These are phyloP conservation scores for Papilio machaon DNA, from an alignment of 1,140 invertebrate genomes.

Conservation along the genomic window DNA sequence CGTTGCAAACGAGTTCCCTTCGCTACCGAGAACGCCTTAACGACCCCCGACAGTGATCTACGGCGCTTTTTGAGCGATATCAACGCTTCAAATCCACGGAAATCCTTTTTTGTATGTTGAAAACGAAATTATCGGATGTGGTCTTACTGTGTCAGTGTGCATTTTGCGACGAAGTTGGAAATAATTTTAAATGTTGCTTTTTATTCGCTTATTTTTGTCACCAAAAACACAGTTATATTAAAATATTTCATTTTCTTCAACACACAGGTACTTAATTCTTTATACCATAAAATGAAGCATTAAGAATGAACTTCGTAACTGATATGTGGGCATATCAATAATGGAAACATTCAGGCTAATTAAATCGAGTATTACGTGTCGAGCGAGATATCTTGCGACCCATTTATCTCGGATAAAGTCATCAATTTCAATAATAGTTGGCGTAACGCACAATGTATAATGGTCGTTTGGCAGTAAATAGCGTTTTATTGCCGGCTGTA, in stretches of 20 bases:
- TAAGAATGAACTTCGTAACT: conserved; percentile 44
- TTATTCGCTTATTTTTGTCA: not conserved
- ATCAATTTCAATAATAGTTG: conserved; percentile 78
- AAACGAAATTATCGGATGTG: conserved; percentile 38
- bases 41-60: conserved; percentile 66
- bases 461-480: conserved; percentile 61
- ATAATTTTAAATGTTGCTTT: conserved; percentile 27
- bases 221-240: too few relatives aligned
- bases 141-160: not conserved
- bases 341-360: conserved; percentile 77
- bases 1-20: conserved; percentile 58
- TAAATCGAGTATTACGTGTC: conserved; percentile 78
- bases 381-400: conserved; percentile 71
- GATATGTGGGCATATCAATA: conserved; percentile 50
- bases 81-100: conserved; percentile 29
- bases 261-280: not conserved
- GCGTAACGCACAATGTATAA: conserved; percentile 71
- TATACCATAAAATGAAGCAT: not conserved
- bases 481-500: conserved; percentile 44
- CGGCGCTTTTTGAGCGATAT: conserved; percentile 55
- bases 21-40: conserved; percentile 68
- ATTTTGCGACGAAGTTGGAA: not conserved
- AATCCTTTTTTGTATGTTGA: conserved; percentile 25
- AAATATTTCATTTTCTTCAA: not conserved
- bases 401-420: conserved; percentile 76